These are phyloP conservation scores for Epizoanthus fatuus DNA, from an alignment of 92 coral and sea anemone genomes.

Conservation along the genomic window DNA sequence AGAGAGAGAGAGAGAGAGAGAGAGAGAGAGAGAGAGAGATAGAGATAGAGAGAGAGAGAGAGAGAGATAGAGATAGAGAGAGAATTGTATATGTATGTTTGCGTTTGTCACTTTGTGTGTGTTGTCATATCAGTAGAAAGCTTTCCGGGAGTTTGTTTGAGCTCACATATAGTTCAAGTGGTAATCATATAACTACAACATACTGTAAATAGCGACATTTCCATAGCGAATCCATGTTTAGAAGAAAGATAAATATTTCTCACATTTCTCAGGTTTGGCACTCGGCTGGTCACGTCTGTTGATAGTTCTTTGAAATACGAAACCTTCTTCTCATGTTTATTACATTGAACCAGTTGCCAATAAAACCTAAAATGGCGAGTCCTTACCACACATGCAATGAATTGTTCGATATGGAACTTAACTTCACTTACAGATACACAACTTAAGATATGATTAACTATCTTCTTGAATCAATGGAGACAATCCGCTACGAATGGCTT, in stretches of 20 bases:
- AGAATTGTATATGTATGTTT: no score
- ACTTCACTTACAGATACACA: not conserved
- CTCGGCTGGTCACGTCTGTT: not conserved
- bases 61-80: no score
- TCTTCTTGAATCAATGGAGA: not conserved
- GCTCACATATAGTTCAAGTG: no score
- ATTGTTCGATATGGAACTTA: not conserved
- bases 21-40: no score
- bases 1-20: no score
- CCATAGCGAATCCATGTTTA: no score
- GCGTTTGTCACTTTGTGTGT: no score
- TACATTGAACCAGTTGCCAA: not conserved
- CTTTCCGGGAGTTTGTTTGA: no score
- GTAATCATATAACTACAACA: no score
- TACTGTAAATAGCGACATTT: no score
- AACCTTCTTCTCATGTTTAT: constrained; percentile 15
- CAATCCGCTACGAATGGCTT: not conserved
- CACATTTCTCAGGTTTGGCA: not conserved
- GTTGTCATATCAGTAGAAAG: no score
- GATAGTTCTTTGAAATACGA: constrained; percentile 16
- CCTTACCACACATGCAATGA: not conserved
- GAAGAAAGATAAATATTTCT: not conserved
- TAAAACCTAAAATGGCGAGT: constrained; percentile 6
- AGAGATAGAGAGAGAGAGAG: no score
- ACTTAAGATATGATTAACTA: not conserved